Evolutionary conservation across 2,888 invertebrate genomes (phyloP).

Genomic region (Nasonia oneida): DNA sequence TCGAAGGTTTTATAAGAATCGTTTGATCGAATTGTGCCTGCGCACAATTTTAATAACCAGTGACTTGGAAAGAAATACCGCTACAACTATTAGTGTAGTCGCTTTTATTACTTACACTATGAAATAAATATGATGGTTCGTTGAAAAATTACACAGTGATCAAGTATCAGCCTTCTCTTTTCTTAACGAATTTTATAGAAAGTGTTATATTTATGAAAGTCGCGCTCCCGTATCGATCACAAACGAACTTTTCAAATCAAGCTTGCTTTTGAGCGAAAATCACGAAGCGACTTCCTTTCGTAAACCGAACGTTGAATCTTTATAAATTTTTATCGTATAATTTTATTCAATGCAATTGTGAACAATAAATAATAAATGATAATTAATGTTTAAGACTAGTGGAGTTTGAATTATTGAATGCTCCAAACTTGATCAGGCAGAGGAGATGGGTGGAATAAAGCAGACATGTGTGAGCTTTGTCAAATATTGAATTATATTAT

Average conservation of each 20-base stretch:
- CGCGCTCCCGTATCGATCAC: background rate
- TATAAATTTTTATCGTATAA: slow-evolving; percentile 35
- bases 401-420: slow-evolving; percentile 9
- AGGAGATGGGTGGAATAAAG: slow-evolving; percentile 26
- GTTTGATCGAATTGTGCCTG: slow-evolving; percentile 42
- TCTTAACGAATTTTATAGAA: slow-evolving; percentile 48
- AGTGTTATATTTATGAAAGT: slow-evolving; percentile 52
- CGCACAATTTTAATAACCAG: slow-evolving; percentile 35
- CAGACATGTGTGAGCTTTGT: slow-evolving; percentile 51
- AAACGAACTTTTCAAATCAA: background rate
- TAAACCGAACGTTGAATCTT: slow-evolving; percentile 34
- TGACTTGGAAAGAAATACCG: slow-evolving; percentile 21
- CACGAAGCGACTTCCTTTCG: slow-evolving; percentile 12
- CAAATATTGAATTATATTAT: slow-evolving; percentile 61
- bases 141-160: slow-evolving; percentile 26
- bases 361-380: slow-evolving; percentile 44
- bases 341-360: slow-evolving; percentile 34
- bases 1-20: slow-evolving; percentile 50
- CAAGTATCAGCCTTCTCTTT: slow-evolving; percentile 1
- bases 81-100: slow-evolving; percentile 30
- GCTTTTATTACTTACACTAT: slow-evolving; percentile 36
- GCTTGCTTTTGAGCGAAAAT: slow-evolving; percentile 13
- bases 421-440: background rate
- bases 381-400: slow-evolving; percentile 37
- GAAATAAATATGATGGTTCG: slow-evolving; percentile 35